phyloP scores from a whole-genome alignment of 2,888 invertebrate genomes.

The Epistrophe eligans region DNA sequence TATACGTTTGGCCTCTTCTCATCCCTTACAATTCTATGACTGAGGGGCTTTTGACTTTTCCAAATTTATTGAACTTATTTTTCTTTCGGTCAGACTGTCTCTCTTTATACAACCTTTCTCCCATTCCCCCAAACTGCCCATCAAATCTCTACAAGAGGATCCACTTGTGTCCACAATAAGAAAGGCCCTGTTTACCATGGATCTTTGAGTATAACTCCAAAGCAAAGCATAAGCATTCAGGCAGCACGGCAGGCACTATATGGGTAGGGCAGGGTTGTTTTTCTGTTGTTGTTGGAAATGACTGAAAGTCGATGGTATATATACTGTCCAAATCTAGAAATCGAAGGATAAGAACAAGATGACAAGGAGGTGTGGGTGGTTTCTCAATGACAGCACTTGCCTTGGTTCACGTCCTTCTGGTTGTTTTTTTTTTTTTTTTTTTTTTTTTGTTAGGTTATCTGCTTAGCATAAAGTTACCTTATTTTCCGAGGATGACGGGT shows the following conservation, averaged over 20 bases:
- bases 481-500: constrained; percentile 37
- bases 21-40: constrained; percentile 33
- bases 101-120: not conserved
- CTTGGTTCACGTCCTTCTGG: constrained; percentile 34
- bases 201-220: constrained; percentile 49
- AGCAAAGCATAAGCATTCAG: constrained; percentile 21
- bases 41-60: constrained; percentile 57
- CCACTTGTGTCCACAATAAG: constrained; percentile 71
- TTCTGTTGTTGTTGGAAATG: constrained; percentile 27
- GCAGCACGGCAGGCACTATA: too few species aligned
- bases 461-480: constrained; percentile 73
- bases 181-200: constrained; percentile 68
- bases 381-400: constrained; percentile 72
- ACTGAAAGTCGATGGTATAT: constrained; percentile 28
- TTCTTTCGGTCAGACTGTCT: constrained; percentile 33
- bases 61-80: constrained; percentile 70
- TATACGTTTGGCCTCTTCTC: constrained; percentile 27
- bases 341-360: constrained; percentile 13
- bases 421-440: not conserved
- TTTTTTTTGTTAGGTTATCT: constrained; percentile 31
- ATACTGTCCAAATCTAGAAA: constrained; percentile 33
- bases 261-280: not conserved
- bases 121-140: constrained; percentile 9
- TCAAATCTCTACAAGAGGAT: constrained; percentile 47
- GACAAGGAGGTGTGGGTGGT: constrained; percentile 34